These are phyloP conservation scores for Acanthaster planci DNA, from an alignment of 35 echinoderm and acorn worm species.

Conservation along the genomic window DNA sequence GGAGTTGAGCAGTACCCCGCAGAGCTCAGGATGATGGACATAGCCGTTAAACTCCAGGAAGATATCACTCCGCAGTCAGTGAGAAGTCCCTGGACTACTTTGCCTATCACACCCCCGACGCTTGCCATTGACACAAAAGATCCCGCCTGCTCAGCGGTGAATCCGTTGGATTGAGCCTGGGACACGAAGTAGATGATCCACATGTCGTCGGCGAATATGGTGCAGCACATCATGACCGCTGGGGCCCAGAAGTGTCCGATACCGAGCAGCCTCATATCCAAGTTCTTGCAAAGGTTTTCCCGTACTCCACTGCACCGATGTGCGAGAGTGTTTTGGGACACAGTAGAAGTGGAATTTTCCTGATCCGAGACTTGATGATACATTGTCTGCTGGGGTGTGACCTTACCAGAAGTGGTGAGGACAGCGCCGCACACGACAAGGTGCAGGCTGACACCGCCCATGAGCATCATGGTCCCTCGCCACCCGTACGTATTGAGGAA, in stretches of 20 bases:
- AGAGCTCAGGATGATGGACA: not conserved
- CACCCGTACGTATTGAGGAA: constrained; percentile 29
- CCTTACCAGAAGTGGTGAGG: not conserved
- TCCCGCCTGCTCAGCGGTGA: not conserved
- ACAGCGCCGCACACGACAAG: not conserved
- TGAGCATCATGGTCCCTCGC: not conserved
- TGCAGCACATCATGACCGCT: not conserved
- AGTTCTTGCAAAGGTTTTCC: not conserved
- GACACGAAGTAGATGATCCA: constrained; percentile 16
- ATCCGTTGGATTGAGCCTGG: not conserved
- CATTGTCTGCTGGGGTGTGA: too few relatives aligned
- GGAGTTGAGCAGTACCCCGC: constrained; percentile 1
- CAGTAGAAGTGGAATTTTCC: too few relatives aligned
- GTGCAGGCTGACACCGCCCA: not conserved
- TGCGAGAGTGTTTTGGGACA: too few relatives aligned
- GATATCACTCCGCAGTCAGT: not conserved
- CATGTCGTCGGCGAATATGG: not conserved
- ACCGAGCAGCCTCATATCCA: not conserved
- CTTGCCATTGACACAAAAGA: not conserved
- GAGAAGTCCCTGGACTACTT: not conserved
- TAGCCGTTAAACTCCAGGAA: not conserved
- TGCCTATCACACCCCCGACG: not conserved
- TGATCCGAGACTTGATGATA: too few relatives aligned
- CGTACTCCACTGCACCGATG: too few relatives aligned
- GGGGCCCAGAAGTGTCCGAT: not conserved